These are phyloP conservation scores for Sus cebifrons DNA, from an alignment of 2,797 vertebrate genomes.

Conservation along the genomic window DNA sequence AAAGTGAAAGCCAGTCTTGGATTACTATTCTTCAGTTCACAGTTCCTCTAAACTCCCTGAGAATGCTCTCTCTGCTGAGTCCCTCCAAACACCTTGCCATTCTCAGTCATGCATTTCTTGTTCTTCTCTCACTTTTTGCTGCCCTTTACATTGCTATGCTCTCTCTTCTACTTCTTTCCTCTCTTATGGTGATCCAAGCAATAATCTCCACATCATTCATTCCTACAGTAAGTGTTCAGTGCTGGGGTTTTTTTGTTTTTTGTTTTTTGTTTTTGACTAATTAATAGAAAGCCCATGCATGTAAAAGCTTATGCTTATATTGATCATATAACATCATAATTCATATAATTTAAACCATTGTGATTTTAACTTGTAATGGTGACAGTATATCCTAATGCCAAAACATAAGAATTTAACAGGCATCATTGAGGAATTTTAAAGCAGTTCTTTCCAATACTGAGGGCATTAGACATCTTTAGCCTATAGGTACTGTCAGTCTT, in stretches of 20 bases:
- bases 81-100: not conserved
- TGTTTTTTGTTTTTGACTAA: slow-evolving; percentile 39
- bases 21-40: not conserved
- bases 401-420: slow-evolving; percentile 46
- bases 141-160: not conserved
- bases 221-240: not conserved
- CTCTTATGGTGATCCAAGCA: not conserved
- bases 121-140: not conserved
- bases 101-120: not conserved
- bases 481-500: not conserved
- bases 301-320: not conserved
- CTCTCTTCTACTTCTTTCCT: not conserved
- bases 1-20: not conserved
- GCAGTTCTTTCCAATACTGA: slow-evolving; percentile 74
- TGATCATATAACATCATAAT: not conserved
- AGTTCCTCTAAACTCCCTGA: not conserved
- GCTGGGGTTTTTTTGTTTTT: too few species aligned
- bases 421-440: slow-evolving; percentile 59
- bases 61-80: not conserved
- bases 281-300: slow-evolving; percentile 31
- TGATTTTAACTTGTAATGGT: slow-evolving; percentile 36
- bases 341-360: slow-evolving; percentile 21
- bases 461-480: not conserved
- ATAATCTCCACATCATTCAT: not conserved
- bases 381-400: not conserved